These are phyloP conservation scores for Scolopax bukidnonensis DNA, from an alignment of 2,797 vertebrate genomes.

Conservation along the genomic window DNA sequence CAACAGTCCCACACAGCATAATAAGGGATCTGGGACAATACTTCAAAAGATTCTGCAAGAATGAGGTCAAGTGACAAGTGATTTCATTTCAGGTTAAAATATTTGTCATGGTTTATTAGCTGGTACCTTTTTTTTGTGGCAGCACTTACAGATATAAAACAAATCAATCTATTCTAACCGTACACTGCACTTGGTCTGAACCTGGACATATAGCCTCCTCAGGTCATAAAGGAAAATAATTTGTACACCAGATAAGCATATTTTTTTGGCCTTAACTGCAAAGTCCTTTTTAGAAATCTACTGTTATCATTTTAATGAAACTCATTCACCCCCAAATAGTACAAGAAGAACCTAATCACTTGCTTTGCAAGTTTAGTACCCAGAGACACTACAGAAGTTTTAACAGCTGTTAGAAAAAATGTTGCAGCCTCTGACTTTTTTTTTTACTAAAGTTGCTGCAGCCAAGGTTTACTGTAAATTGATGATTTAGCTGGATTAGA, in stretches of 20 bases:
- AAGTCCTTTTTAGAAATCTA: not conserved
- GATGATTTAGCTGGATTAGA: constrained; percentile 59
- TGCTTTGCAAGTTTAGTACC: not conserved
- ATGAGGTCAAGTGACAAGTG: not conserved
- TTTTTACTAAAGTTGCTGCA: not conserved
- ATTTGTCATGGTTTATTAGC: not conserved
- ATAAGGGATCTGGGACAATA: not conserved
- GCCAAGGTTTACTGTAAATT: constrained; percentile 49
- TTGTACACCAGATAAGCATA: not conserved
- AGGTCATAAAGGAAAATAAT: not conserved
- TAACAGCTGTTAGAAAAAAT: constrained; percentile 50
- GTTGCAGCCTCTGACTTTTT: constrained; percentile 24
- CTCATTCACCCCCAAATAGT: not conserved
- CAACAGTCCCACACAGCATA: not conserved
- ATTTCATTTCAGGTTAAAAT: not conserved
- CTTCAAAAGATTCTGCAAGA: not conserved
- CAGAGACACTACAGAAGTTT: constrained; percentile 22
- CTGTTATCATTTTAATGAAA: not conserved
- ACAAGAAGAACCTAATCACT: not conserved
- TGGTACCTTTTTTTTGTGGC: not conserved
- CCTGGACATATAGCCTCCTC: not conserved
- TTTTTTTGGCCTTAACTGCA: not conserved
- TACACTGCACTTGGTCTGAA: not conserved
- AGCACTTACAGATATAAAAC: not conserved
- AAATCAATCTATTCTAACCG: not conserved